Evolutionary conservation across 2,113 vertebrate species (phyloP).

Genomic region (Pyrgilauda ruficollis): DNA sequence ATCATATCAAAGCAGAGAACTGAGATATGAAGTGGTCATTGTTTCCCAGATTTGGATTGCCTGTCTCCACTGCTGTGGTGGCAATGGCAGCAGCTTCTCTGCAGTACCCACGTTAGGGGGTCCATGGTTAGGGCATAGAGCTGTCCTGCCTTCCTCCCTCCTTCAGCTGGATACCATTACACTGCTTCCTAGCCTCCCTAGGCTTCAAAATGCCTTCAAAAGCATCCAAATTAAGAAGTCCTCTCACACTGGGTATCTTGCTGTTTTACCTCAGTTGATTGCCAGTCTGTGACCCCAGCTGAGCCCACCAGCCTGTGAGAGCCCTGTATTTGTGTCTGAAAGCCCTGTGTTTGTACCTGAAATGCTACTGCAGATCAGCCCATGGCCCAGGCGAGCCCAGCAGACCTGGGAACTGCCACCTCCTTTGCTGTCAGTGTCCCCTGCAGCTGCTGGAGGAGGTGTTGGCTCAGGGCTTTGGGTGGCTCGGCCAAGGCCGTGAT

Average conservation of each 20-base stretch:
- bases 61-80: background rate
- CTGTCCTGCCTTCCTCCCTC: background rate
- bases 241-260: background rate
- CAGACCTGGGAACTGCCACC: fast-evolving
- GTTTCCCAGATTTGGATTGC: background rate
- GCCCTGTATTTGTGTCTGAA: background rate
- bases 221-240: background rate
- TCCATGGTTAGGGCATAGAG: background rate
- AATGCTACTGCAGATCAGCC: background rate
- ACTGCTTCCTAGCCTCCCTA: background rate
- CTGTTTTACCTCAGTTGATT: background rate
- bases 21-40: background rate
- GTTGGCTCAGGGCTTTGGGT: background rate
- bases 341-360: background rate
- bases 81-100: background rate
- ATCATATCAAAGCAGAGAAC: background rate
- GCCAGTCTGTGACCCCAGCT: background rate
- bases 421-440: background rate
- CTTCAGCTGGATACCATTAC: background rate
- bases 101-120: fast-evolving
- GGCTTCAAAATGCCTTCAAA: background rate
- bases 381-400: fast-evolving
- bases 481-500: background rate
- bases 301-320: background rate
- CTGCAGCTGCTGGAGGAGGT: background rate